A percentile compares a stretch with the other conserved stretches of the same genome.
Evolutionary conservation across 2,797 vertebrate genomes (phyloP).

Genomic region (Enteromius paludinosus): DNA sequence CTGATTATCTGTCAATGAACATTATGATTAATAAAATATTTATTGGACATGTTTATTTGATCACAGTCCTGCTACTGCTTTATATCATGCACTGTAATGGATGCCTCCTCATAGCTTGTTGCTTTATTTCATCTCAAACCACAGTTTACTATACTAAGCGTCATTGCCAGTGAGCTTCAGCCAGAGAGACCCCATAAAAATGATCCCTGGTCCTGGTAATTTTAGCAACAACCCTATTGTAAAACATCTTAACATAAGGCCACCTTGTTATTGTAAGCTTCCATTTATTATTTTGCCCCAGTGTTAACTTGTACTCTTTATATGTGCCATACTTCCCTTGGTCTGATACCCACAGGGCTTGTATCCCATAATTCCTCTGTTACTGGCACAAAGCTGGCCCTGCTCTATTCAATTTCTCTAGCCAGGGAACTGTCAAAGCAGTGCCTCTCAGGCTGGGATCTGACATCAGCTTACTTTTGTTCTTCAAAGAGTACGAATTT

Average conservation of each 20-base stretch:
- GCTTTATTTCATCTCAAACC: neutral
- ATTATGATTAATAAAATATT: neutral
- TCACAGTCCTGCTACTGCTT: neutral
- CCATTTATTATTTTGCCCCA: constrained; percentile 1
- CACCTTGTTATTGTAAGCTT: neutral
- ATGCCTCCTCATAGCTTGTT: neutral
- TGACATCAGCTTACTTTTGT: constrained; percentile 64
- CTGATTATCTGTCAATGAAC: too few species aligned
- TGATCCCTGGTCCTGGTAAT: neutral
- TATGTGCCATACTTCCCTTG: constrained; percentile 52
- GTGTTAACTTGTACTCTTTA: neutral
- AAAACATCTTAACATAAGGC: neutral
- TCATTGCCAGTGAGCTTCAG: neutral
- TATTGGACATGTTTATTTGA: neutral
- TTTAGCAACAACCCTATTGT: neutral
- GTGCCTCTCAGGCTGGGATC: constrained; percentile 63
- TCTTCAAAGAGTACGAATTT: constrained; percentile 63
- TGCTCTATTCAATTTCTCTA: constrained; percentile 56
- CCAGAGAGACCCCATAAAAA: neutral
- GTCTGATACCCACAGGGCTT: constrained; percentile 62
- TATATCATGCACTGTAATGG: too few species aligned
- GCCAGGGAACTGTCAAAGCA: constrained; percentile 70
- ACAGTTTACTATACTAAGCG: neutral
- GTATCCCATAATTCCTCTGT: constrained; percentile 47
- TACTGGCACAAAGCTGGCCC: constrained; percentile 58